These are phyloP conservation scores for Cololabis saira DNA, from an alignment of 2,113 vertebrate genomes.

Conservation along the genomic window DNA sequence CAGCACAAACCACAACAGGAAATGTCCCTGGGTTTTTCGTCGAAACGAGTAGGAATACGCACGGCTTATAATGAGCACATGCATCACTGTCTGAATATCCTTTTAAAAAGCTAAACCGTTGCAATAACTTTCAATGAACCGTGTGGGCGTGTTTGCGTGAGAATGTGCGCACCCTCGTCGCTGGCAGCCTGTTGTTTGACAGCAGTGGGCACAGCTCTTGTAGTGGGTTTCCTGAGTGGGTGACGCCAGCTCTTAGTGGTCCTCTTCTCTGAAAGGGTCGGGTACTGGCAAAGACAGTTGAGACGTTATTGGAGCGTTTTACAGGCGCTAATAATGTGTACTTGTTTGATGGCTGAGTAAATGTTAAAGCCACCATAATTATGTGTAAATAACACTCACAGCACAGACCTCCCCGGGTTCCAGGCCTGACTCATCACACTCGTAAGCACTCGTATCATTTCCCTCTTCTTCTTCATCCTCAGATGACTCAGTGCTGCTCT, in stretches of 20 bases:
- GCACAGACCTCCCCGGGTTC: slow-evolving; percentile 82
- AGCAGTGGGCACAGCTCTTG: slow-evolving; percentile 89
- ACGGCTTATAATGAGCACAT: slow-evolving; percentile 14
- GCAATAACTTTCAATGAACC: slow-evolving; percentile 16
- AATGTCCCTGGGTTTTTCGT: slow-evolving; percentile 34
- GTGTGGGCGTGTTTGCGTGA: slow-evolving; percentile 4
- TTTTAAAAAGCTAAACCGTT: slow-evolving; percentile 19
- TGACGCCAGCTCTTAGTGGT: slow-evolving; percentile 84
- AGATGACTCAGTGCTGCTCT: slow-evolving; percentile 69
- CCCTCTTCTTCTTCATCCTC: slow-evolving; percentile 74
- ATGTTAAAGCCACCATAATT: slow-evolving; percentile 7
- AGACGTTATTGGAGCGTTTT: slow-evolving; percentile 6
- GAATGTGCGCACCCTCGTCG: slow-evolving; percentile 87
- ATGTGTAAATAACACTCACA: slow-evolving; percentile 60
- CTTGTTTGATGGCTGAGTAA: slow-evolving; percentile 7
- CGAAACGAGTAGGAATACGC: slow-evolving; percentile 19
- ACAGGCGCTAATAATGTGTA: slow-evolving; percentile 2
- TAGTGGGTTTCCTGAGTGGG: slow-evolving; percentile 86
- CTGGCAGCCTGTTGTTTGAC: slow-evolving; percentile 90
- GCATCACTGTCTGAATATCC: slow-evolving; percentile 11
- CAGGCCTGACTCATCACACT: slow-evolving; percentile 76
- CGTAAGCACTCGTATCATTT: slow-evolving; percentile 71
- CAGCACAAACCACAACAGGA: slow-evolving; percentile 35
- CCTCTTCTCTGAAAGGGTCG: slow-evolving; percentile 71
- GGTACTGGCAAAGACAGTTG: slow-evolving; percentile 64